phyloP scores from a whole-genome alignment of 2,113 vertebrate genomes.

The Rhinoderma darwinii region DNA sequence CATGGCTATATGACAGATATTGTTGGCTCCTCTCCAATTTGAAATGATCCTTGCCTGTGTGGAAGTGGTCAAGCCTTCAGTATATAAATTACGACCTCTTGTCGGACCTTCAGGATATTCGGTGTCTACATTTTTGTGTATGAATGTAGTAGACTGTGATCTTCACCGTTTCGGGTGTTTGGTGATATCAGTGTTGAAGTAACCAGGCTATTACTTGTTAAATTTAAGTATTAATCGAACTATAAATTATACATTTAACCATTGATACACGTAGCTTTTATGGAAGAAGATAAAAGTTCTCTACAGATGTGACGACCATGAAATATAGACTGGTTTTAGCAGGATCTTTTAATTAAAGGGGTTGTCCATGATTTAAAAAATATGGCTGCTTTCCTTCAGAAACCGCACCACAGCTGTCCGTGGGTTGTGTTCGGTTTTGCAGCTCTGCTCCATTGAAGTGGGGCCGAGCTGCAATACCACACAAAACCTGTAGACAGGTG shows the following conservation, averaged over 20 bases:
- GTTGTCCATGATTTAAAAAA: too few species aligned
- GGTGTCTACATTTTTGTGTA: background rate
- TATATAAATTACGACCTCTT: background rate
- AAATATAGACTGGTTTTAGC: background rate
- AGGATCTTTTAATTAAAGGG: background rate
- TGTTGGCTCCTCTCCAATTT: background rate
- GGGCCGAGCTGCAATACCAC: too few species aligned
- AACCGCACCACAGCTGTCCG: too few species aligned
- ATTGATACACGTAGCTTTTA: background rate
- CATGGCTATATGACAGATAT: background rate
- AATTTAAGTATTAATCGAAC: background rate
- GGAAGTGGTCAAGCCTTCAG: too few species aligned
- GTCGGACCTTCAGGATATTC: background rate
- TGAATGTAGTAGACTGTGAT: background rate
- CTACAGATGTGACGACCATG: background rate
- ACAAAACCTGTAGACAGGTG: too few species aligned
- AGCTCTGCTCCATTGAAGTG: too few species aligned
- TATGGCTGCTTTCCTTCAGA: too few species aligned
- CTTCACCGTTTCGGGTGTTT: background rate
- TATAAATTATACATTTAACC: background rate
- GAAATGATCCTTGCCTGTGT: background rate
- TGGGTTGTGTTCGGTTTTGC: too few species aligned
- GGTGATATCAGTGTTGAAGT: background rate
- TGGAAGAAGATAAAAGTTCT: too few species aligned
- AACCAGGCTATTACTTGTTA: background rate